phyloP scores from a whole-genome alignment of 1,140 invertebrate genomes.

The Uloborus diversus region DNA sequence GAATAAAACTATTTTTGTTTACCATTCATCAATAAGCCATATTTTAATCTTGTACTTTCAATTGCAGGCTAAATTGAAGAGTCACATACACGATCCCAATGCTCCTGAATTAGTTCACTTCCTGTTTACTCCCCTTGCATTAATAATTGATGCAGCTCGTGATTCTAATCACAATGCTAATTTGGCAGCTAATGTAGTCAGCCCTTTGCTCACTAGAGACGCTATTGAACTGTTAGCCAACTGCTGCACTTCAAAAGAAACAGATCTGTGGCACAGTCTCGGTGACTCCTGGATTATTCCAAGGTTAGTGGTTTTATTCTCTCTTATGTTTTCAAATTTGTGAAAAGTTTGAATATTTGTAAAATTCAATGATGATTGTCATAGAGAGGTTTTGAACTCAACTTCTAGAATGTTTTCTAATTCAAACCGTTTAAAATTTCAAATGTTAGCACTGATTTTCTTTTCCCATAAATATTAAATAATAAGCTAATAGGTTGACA shows the following conservation, averaged over 20 bases:
- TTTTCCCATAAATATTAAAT: too few relatives aligned
- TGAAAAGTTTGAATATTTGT: too few relatives aligned
- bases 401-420: too few relatives aligned
- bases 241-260: conserved; percentile 97
- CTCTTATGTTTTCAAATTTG: too few relatives aligned
- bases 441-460: too few relatives aligned
- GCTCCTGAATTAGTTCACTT: conserved; percentile 98
- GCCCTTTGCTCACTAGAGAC: conserved; percentile 91
- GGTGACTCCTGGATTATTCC: conserved; percentile 83
- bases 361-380: too few relatives aligned
- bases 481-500: too few relatives aligned
- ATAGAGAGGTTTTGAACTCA: too few relatives aligned
- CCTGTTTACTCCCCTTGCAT: conserved; percentile 93
- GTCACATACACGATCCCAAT: conserved; percentile 94
- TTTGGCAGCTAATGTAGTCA: conserved; percentile 77
- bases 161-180: conserved; percentile 48
- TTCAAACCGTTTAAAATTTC: too few relatives aligned
- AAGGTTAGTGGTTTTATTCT: conserved; percentile 43
- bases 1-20: not conserved
- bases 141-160: conserved; percentile 76
- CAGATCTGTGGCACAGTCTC: conserved; percentile 95
- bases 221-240: conserved; percentile 95
- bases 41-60: not conserved
- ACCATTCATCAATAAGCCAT: not conserved
- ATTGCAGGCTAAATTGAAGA: conserved; percentile 54